Evolutionary conservation across 2,888 invertebrate genomes (phyloP).

Genomic region (Cryptocephalus primarius): DNA sequence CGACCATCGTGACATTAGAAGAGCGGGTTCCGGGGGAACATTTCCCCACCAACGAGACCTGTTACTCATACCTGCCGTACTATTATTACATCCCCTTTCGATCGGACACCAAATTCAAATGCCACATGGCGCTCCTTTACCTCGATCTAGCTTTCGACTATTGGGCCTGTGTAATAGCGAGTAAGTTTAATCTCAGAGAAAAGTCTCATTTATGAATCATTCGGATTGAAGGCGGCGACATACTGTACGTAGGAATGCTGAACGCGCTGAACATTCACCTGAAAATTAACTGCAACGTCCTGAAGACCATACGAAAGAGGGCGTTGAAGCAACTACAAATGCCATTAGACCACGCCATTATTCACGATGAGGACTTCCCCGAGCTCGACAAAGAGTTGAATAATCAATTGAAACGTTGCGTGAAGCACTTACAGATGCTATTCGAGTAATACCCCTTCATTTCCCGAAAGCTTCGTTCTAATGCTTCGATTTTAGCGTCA

Average conservation of each 20-base stretch:
- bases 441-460: no score
- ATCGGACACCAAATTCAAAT: background rate
- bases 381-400: no score
- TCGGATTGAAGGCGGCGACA: background rate
- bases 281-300: background rate
- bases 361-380: no score
- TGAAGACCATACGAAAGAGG: background rate
- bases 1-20: background rate
- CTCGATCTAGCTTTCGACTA: background rate
- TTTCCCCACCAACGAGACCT: background rate
- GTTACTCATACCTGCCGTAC: background rate
- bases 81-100: background rate
- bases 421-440: no score
- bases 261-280: background rate
- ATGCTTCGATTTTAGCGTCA: conserved; percentile 13
- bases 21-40: background rate
- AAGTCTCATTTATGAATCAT: background rate
- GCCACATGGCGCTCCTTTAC: background rate
- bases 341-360: no score
- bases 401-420: no score
- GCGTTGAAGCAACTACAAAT: no score
- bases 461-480: no score
- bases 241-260: background rate
- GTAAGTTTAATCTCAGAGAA: background rate
- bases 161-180: background rate